phyloP scores from a whole-genome alignment of 2,888 invertebrate species.

The Athetis lepigone region DNA sequence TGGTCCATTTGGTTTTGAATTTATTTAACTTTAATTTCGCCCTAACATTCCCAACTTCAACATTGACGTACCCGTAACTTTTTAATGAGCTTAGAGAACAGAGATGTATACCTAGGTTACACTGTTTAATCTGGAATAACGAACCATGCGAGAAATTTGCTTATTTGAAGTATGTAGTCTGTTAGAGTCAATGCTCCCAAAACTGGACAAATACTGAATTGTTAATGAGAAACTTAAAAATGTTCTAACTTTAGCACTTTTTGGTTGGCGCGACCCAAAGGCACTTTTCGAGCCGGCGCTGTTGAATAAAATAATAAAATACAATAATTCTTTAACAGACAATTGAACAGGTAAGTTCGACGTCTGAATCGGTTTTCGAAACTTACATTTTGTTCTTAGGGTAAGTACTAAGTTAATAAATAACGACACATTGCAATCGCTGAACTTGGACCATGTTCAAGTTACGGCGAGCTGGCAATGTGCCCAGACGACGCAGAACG shows the following conservation, averaged over 20 bases:
- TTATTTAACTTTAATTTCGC: constrained; percentile 40
- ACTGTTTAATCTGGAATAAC: constrained; percentile 23
- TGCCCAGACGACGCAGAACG: constrained; percentile 61
- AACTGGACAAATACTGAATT: constrained; percentile 40
- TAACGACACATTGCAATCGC: constrained; percentile 41
- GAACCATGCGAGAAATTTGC: constrained; percentile 15
- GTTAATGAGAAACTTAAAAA: constrained; percentile 30
- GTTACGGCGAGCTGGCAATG: constrained; percentile 69
- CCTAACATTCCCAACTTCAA: constrained; percentile 38
- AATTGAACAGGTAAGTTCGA: constrained; percentile 38
- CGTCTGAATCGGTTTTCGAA: constrained; percentile 27
- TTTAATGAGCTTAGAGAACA: constrained; percentile 38
- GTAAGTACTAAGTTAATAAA: constrained; percentile 36
- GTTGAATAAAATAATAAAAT: constrained; percentile 18
- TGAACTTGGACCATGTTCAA: constrained; percentile 66
- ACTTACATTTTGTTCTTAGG: constrained; percentile 27
- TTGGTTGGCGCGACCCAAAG: constrained; percentile 15
- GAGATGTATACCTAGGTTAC: constrained; percentile 6
- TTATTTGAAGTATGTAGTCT: constrained; percentile 19
- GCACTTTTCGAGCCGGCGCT: constrained; percentile 6
- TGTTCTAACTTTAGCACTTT: constrained; percentile 9
- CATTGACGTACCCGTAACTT: constrained; percentile 39
- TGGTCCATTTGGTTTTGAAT: constrained; percentile 21
- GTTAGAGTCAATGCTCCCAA: constrained; percentile 36
- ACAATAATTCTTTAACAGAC: constrained; percentile 20